Conservation (phyloP, 2,113 vertebrate genomes). For the Colossoma macropomum region DNA sequence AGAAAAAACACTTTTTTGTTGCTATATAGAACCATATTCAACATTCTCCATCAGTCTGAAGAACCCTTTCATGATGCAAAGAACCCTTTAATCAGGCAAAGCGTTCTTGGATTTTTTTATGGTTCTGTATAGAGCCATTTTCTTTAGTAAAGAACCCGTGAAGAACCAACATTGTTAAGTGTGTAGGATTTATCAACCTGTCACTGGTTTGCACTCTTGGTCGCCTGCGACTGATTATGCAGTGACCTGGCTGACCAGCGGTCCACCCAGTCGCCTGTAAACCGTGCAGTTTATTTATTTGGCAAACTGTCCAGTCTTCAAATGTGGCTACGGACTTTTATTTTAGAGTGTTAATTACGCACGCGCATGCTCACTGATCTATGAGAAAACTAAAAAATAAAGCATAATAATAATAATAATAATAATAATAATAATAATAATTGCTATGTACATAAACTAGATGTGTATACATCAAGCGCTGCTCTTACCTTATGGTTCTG, state of each 20-base stretch:
- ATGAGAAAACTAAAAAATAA: neutral
- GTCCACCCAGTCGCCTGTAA: neutral
- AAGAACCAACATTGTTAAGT: no score
- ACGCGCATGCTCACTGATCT: no score
- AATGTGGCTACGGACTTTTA: neutral
- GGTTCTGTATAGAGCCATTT: no score
- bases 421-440: neutral
- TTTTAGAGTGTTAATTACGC: no score
- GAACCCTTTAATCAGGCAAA: no score
- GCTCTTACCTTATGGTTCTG: slow-evolving; percentile 94
- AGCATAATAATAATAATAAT: neutral
- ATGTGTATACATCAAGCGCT: neutral
- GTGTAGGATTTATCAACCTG: no score
- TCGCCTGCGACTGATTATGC: neutral
- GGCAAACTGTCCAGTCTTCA: neutral
- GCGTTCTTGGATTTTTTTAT: no score
- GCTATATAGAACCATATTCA: no score
- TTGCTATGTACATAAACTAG: neutral
- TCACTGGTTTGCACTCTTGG: neutral
- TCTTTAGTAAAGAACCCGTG: no score
- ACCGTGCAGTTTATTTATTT: neutral
- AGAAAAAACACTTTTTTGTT: no score
- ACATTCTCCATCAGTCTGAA: no score
- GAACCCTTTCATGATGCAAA: no score
- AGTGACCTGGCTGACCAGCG: neutral